phyloP scores from a whole-genome alignment of 2,113 vertebrate species.

The Capreolus pygargus region DNA sequence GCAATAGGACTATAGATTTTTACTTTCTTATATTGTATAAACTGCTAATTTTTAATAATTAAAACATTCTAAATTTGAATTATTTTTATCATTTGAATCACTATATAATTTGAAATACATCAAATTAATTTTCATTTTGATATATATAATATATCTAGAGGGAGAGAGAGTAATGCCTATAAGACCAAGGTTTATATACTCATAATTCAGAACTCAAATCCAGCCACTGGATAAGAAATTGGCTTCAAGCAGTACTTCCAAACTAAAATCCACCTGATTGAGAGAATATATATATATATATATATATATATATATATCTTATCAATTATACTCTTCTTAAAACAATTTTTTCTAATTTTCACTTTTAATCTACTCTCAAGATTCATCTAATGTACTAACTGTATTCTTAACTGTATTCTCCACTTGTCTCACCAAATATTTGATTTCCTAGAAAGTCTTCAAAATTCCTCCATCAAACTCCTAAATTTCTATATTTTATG shows the following conservation, averaged over 20 bases:
- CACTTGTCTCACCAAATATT: background rate
- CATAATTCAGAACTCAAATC: background rate
- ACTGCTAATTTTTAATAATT: background rate
- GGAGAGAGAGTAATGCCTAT: background rate
- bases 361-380: background rate
- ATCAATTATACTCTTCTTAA: background rate
- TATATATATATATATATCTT: background rate
- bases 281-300: background rate
- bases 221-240: background rate
- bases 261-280: background rate
- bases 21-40: background rate
- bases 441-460: conserved; percentile 26
- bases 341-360: conserved; percentile 24
- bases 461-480: background rate
- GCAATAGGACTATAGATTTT: background rate
- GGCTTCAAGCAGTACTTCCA: background rate
- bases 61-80: background rate
- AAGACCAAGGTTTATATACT: background rate
- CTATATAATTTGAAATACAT: background rate
- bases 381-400: background rate
- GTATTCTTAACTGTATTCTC: background rate
- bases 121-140: background rate
- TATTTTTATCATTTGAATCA: background rate
- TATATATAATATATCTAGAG: background rate
- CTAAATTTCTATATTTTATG: background rate